phyloP scores from a whole-genome alignment of 2,113 vertebrate genomes.

The Salvelinus alpinus region DNA sequence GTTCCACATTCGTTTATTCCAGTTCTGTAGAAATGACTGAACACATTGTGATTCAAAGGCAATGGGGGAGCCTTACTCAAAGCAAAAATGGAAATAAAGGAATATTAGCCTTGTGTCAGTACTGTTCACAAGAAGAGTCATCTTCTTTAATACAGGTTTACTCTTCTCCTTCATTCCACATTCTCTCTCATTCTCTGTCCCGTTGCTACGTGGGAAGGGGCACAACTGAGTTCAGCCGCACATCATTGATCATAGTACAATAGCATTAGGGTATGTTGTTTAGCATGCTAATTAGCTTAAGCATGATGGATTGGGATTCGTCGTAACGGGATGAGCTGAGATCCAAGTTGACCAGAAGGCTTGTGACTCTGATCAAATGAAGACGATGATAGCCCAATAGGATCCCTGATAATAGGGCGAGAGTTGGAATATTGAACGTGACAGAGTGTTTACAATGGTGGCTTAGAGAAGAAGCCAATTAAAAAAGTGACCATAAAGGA shows the following conservation, averaged over 20 bases:
- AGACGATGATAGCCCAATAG: slow-evolving; percentile 57
- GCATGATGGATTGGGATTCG: slow-evolving; percentile 56
- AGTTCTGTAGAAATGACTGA: slow-evolving; percentile 55
- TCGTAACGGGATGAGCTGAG: slow-evolving; percentile 60
- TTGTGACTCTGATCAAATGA: slow-evolving; percentile 63
- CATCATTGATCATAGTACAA: slow-evolving; percentile 72
- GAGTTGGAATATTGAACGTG: slow-evolving; percentile 41
- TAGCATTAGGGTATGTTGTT: slow-evolving; percentile 60
- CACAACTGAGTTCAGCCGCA: slow-evolving; percentile 60
- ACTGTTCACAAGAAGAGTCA: slow-evolving; percentile 58
- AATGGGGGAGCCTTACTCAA: slow-evolving; percentile 55
- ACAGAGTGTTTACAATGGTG: slow-evolving; percentile 53
- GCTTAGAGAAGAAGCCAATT: not conserved
- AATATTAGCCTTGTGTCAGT: slow-evolving; percentile 55
- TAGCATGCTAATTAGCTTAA: slow-evolving; percentile 62
- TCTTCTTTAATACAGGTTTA: slow-evolving; percentile 68
- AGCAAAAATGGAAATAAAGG: slow-evolving; percentile 42
- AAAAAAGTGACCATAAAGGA: not conserved
- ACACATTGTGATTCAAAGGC: slow-evolving; percentile 64
- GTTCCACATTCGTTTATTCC: slow-evolving; percentile 65
- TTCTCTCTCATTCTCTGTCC: slow-evolving; percentile 39
- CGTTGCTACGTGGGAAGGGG: slow-evolving; percentile 46
- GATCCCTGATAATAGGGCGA: slow-evolving; percentile 58
- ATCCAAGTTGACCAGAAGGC: slow-evolving; percentile 50
- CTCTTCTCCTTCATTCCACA: slow-evolving; percentile 53